phyloP scores from a whole-genome alignment of 2,797 vertebrate genomes.

The Cryptoblepharus egeriae region DNA sequence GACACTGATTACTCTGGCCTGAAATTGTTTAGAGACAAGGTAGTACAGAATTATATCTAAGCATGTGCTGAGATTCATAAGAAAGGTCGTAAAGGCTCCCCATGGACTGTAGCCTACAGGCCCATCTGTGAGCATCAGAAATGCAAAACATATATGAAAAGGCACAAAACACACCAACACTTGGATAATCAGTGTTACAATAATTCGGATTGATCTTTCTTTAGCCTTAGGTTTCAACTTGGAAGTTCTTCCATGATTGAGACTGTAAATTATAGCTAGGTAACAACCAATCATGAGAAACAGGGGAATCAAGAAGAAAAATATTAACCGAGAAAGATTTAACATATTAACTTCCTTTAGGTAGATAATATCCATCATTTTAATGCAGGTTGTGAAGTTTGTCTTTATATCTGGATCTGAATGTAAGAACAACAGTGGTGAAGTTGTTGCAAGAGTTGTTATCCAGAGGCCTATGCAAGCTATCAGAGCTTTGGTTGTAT shows the following conservation, averaged over 20 bases:
- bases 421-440: conserved; percentile 83
- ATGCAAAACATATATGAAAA: conserved; percentile 88
- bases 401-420: conserved; percentile 83
- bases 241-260: conserved; percentile 89
- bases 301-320: conserved; percentile 93
- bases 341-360: conserved; percentile 82
- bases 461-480: conserved; percentile 88
- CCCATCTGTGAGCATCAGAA: conserved; percentile 79
- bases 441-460: conserved; percentile 86
- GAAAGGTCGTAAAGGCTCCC: conserved; percentile 91
- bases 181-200: conserved; percentile 90
- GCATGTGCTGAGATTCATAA: conserved; percentile 96
- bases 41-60: conserved; percentile 95
- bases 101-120: conserved; percentile 79
- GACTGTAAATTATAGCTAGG: conserved; percentile 89
- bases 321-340: conserved; percentile 87
- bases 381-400: conserved; percentile 89
- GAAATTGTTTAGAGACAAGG: conserved; percentile 97
- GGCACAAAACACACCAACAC: conserved; percentile 93
- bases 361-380: conserved; percentile 90
- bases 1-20: conserved; percentile 95
- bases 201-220: conserved; percentile 94
- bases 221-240: conserved; percentile 96
- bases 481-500: conserved; percentile 86
- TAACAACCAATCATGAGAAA: conserved; percentile 94